These are phyloP conservation scores for Protodeltote pygarga DNA, from an alignment of 2,888 invertebrate genomes.

Conservation along the genomic window DNA sequence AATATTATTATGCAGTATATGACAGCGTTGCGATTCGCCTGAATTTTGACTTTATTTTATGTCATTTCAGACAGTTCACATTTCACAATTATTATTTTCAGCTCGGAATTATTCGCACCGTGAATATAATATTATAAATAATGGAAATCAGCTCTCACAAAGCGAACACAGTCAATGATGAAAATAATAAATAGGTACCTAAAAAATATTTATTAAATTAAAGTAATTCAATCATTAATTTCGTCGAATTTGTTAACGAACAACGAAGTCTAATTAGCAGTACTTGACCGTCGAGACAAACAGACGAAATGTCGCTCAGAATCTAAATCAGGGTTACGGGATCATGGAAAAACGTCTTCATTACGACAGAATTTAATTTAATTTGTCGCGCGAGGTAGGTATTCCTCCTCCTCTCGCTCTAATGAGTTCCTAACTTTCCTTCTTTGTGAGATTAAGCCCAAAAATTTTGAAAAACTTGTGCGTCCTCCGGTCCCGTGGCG, in stretches of 20 bases:
- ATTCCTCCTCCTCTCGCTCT: constrained; percentile 70
- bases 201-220: constrained; percentile 27
- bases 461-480: constrained; percentile 73
- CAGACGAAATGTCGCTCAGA: constrained; percentile 38
- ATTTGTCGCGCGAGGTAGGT: constrained; percentile 74
- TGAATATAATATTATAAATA: constrained; percentile 18
- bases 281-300: constrained; percentile 51
- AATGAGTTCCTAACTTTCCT: constrained; percentile 78
- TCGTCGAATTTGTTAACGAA: constrained; percentile 47
- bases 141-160: constrained; percentile 15
- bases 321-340: constrained; percentile 47
- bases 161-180: neutral
- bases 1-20: no score
- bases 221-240: constrained; percentile 42
- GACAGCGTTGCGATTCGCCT: no score
- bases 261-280: constrained; percentile 48
- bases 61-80: constrained; percentile 6
- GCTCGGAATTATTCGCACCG: constrained; percentile 6
- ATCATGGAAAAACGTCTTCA: constrained; percentile 49
- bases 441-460: constrained; percentile 75
- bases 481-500: constrained; percentile 50
- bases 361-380: constrained; percentile 65
- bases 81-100: constrained; percentile 18
- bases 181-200: constrained; percentile 6
- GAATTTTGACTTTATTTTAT: no score